Base-by-base conservation (phyloP, 2,797 vertebrate species). In the Spheniscus humboldti region DNA sequence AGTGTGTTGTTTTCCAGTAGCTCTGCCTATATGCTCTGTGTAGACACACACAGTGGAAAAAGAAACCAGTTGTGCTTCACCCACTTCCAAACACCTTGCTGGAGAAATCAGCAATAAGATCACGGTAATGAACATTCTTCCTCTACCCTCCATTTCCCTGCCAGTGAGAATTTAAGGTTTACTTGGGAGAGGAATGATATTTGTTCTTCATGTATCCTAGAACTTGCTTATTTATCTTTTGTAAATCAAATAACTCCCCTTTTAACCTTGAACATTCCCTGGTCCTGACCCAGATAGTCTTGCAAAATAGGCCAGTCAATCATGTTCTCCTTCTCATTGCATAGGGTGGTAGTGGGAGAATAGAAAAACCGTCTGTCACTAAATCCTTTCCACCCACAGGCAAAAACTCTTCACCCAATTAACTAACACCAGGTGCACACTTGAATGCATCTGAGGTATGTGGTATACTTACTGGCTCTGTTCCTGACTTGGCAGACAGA, bases 381-480 rank as follows among this genome's bases (percentile, higher is more conserved):
- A 97, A 98, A 98, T 98, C 97, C 90, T 96, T 98, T 97, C 96
- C 95, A 96, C 95, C 97, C 93, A 92, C 75, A 91, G 97, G 97
- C 97, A 97, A 97, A 97, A 94, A 97, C 55, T 96, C 85, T 97
- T 98, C 95, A 97, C 95, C 94, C 97, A 98, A 98, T 98, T 98
- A 98, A 97, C 94, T 80, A 94, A 92, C 90, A 92, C 98, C 98
- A 98, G 97, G 97, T 98, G 98, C 96, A 97, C 95, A 97, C 96
- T 97, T 88, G 95, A 97, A 94, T 98, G 97, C 92, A 88, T 72
- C 90, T 95, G 92, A 93, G 97, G 96, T 97, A 98, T 97, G 96
- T 71, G 71, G 73, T 59, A 16, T 55, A 90, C 84, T 96, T 89
- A 60, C 76, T 95, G 83, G 39, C 62, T 88, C 48, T 93, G 77